These are phyloP conservation scores for Zalophus californianus DNA, from an alignment of 2,797 vertebrate species.

Conservation along the genomic window DNA sequence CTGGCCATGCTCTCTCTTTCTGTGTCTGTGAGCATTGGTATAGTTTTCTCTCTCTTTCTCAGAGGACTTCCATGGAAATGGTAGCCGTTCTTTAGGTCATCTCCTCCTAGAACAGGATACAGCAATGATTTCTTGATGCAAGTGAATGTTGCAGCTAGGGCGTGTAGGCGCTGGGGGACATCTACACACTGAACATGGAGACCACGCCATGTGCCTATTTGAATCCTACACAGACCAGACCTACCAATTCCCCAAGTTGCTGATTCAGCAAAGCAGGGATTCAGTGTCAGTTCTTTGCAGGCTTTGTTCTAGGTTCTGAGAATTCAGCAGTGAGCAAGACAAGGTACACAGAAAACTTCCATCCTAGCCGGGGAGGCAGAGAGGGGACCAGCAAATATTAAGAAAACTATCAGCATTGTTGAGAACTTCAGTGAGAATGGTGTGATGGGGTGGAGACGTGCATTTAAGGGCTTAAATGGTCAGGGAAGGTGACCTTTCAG, in stretches of 20 bases:
- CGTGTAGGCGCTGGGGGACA: accelerated
- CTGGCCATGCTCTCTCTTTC: background rate
- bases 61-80: background rate
- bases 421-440: background rate
- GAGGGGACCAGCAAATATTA: constrained; percentile 39
- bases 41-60: background rate
- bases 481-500: background rate
- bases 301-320: background rate
- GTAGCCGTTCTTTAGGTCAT: background rate
- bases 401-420: constrained; percentile 8
- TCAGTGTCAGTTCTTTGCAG: background rate
- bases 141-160: background rate
- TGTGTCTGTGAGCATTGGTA: background rate
- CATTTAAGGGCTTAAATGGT: background rate
- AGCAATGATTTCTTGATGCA: background rate
- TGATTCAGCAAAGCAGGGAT: background rate
- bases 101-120: background rate
- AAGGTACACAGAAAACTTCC: background rate
- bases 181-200: background rate
- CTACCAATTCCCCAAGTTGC: background rate
- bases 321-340: background rate
- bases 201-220: accelerated
- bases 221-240: background rate
- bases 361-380: background rate
- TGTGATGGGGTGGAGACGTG: background rate